Evolutionary conservation across 2,888 invertebrate species (phyloP), one percentile per base, ranked within the genome.

Genomic region (Eupithecia subfuscata): DNA sequence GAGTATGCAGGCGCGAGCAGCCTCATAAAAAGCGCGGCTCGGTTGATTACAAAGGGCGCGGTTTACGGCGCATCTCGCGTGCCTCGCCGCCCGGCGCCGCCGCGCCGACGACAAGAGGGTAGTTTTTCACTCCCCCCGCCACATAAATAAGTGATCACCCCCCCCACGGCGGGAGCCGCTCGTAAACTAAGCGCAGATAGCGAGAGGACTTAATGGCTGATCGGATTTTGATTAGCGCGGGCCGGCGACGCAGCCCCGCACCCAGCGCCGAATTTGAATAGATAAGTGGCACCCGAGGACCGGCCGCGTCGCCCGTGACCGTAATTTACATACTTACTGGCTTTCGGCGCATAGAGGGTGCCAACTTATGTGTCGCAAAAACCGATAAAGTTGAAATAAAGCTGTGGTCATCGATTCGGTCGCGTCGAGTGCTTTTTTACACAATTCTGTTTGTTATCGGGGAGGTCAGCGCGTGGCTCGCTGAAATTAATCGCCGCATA

Each of bases 311-410:
- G 91, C 89, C 89, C 92, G 94, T 92, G 93, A 92, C 92, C 93
- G 94, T 94, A 92, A 95, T 95, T 95, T 95, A 95, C 95, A 95
- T 95, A 93, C 94, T 95, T 92, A 92, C 94, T 88, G 93, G 94
- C 92, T 94, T 93, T 92, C 92, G 92, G 89, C 91, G 91, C 86
- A 89, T 88, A 89, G 89, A n/a, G 92, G 91, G 92, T 90, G 92
- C 92, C 92, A 90, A 93, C 91, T 92, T 92, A 93, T 92, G 89
- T 91, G 90, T 86, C 90, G 92, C 92, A 89, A 90, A 91, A 91
- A 90, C 93, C 77, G 94, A 95, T 94, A 95, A 94, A 94, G 89
- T 92, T 94, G 93, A 94, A 94, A 94, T 94, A 94, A 91, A 88
- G 91, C 91, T 86, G 85, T 89, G 93, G 94, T 92, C 94, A 93